A percentile compares a stretch with the other conserved stretches of the same genome.
Conservation (phyloP, 2,888 invertebrate genomes). For the Eubasilissa splendida region DNA sequence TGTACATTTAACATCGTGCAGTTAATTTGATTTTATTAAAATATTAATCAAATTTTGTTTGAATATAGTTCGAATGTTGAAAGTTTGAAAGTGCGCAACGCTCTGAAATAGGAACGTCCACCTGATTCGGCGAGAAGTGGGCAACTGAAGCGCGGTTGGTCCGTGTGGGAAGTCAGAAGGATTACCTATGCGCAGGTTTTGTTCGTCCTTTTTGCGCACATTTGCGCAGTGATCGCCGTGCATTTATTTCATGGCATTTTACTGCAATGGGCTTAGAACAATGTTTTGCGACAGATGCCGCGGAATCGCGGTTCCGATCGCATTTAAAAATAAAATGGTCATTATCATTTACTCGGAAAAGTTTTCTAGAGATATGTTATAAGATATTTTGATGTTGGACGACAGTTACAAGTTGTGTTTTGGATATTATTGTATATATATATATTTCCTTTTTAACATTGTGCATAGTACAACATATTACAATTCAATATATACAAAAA, state of each 20-base stretch:
- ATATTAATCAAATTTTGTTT: neutral
- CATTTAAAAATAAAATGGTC: too few species aligned
- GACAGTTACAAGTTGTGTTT: too few species aligned
- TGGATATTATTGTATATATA: too few species aligned
- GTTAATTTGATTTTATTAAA: neutral
- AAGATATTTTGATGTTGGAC: too few species aligned
- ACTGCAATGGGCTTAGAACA: slow-evolving; percentile 22
- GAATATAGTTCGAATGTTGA: neutral
- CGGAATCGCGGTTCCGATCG: too few species aligned
- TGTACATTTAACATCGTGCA: neutral
- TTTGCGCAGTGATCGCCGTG: slow-evolving; percentile 26
- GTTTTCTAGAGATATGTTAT: too few species aligned
- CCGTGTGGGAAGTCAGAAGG: neutral
- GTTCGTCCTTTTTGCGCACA: slow-evolving; percentile 9
- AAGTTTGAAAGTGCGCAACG: neutral
- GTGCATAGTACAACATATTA: too few species aligned
- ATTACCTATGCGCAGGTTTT: slow-evolving; percentile 30
- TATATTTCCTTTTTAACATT: too few species aligned
- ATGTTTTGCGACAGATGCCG: neutral
- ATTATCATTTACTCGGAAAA: too few species aligned
- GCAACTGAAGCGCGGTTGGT: slow-evolving; percentile 2
- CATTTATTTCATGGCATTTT: slow-evolving; percentile 24
- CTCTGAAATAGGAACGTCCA: neutral
- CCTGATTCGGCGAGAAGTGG: neutral
- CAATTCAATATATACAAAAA: too few species aligned